Evolutionary conservation across 1,140 invertebrate species (phyloP), one percentile per base, ranked within the genome.

Genomic region (Triops cancriformis): DNA sequence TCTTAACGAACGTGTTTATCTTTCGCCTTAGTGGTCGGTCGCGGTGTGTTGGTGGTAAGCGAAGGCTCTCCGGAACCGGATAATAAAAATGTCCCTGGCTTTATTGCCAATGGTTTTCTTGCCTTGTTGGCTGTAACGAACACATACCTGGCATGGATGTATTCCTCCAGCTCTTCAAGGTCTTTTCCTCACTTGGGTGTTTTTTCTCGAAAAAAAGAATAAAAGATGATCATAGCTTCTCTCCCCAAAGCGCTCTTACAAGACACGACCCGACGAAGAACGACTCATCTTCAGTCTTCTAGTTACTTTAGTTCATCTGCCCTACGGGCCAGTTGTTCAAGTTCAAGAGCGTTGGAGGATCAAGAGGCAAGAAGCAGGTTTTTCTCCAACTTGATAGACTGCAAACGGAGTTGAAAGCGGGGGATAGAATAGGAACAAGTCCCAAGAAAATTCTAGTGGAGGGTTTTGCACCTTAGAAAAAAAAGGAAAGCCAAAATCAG

Each of bases 61-160:
- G 14, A 64, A 23, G 23, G 23, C 18, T 18, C 51, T 23, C 51
- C 51, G n/a, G 51, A 64, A 64, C 51, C 51, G 51, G 51, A 64
- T 64, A 64, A 64, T 64, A 64, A 64, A 14, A 64, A 64, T 64
- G 51, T 64, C 51, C 51, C 10, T 64, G 51, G 51, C 51, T 64
- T 64, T 64, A 64, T 18, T 64, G 51, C 51, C 51, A 18, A 64
- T 64, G 51, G 51, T 64, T 64, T 18, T 64, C 18, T 64, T 37
- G 31, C 31, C 31, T 37, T 37, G 31, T 37, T 37, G 2, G 31
- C 2, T 37, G 31, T 37, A 37, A 37, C 31, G 2, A 37, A 37
- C 31, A 37, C 31, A 18, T 64, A 64, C 51, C 51, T 64, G 14
- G 18, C 43, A 12, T 45, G 18, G 18, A 9, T 64, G 14, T n/a